phyloP scores from a whole-genome alignment of 2,888 invertebrate genomes.

The Cryptocephalus primarius region DNA sequence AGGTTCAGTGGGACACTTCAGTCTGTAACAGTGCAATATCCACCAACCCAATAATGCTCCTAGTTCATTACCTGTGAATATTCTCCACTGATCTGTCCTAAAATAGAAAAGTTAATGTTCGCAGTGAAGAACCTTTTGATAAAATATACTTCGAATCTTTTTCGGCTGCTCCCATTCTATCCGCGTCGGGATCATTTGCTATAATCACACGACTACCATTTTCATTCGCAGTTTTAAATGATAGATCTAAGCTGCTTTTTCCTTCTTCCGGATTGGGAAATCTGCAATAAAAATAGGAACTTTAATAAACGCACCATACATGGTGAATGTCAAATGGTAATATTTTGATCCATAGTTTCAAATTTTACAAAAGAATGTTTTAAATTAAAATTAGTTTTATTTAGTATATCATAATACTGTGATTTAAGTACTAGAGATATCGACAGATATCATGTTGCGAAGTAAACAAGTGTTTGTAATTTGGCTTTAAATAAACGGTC shows the following conservation, averaged over 20 bases:
- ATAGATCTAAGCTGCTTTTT: slow-evolving; percentile 51
- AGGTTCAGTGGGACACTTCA: slow-evolving; percentile 37
- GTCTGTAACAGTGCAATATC: slow-evolving; percentile 54
- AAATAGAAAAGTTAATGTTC: slow-evolving; percentile 7
- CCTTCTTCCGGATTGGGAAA: slow-evolving; percentile 99
- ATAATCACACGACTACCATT: slow-evolving; percentile 64
- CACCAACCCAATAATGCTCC: slow-evolving; percentile 94
- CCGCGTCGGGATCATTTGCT: slow-evolving; percentile 98
- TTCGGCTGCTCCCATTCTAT: slow-evolving; percentile 88
- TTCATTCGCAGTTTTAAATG: slow-evolving; percentile 60
- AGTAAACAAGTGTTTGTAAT: no score
- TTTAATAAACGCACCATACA: no score
- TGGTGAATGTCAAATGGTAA: no score
- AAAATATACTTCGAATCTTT: slow-evolving; percentile 41
- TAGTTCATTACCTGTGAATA: slow-evolving; percentile 92
- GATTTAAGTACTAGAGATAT: no score
- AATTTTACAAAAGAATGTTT: no score
- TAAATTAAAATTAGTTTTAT: no score
- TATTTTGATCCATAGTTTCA: no score
- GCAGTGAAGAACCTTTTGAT: slow-evolving; percentile 33
- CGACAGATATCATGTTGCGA: no score
- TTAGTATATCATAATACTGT: no score
- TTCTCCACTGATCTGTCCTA: slow-evolving; percentile 64
- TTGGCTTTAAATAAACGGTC: no score
- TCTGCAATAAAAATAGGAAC: slow-evolving; percentile 15